Evolutionary conservation across 2,797 vertebrate species (phyloP).

Genomic region (Microcaecilia unicolor): DNA sequence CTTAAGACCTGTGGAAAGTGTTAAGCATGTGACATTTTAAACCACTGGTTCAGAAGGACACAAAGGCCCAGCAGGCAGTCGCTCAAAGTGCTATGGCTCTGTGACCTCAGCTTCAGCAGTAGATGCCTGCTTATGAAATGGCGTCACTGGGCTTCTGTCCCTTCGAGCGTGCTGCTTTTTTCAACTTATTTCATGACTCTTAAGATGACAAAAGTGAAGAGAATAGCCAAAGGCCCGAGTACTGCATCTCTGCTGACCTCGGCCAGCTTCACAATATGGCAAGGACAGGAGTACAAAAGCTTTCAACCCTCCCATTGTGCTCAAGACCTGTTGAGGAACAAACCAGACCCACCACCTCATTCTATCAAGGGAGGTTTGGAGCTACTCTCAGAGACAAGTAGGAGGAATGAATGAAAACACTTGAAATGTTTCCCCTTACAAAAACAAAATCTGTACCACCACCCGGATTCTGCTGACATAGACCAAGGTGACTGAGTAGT

Average conservation of each 20-base stretch:
- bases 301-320: slow-evolving; percentile 2
- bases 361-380: neutral
- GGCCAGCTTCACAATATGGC: slow-evolving; percentile 4
- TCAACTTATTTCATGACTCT: slow-evolving; percentile 20
- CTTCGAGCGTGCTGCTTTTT: slow-evolving; percentile 14
- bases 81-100: neutral
- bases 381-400: accelerated
- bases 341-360: neutral
- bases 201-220: slow-evolving; percentile 21
- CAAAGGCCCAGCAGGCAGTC: slow-evolving; percentile 10
- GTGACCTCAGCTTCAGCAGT: neutral
- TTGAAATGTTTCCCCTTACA: accelerated
- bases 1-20: neutral
- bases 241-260: slow-evolving; percentile 18
- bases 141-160: slow-evolving; percentile 10
- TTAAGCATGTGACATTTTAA: neutral
- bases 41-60: neutral
- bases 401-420: neutral
- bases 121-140: slow-evolving; percentile 9
- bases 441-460: no score
- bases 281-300: slow-evolving; percentile 25
- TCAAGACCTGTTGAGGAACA: neutral
- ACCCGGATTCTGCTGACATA: no score
- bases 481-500: no score
- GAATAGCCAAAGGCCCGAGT: slow-evolving; percentile 12